These are phyloP conservation scores for Arothron firmamentum DNA, from an alignment of 2,113 vertebrate genomes.

Conservation along the genomic window DNA sequence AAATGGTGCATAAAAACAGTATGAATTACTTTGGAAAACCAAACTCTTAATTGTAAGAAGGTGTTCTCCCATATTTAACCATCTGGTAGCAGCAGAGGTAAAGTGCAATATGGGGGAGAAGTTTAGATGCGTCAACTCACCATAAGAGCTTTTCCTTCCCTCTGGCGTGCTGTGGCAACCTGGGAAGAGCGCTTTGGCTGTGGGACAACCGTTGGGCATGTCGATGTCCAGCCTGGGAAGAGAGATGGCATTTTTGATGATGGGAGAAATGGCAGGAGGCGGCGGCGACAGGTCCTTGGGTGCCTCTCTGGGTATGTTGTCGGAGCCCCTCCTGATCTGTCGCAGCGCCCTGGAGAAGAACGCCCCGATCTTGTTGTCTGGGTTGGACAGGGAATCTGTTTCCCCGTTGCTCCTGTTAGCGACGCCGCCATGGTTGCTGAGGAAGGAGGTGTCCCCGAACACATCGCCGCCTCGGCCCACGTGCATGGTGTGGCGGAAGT, in stretches of 20 bases:
- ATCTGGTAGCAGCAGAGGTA: background rate
- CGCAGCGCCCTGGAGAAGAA: conserved; percentile 88
- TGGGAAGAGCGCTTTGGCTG: conserved; percentile 78
- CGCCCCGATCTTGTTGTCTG: conserved; percentile 72
- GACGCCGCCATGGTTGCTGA: conserved; percentile 86
- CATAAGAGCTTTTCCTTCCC: conserved; percentile 79
- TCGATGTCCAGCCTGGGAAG: conserved; percentile 83
- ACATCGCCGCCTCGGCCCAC: conserved; percentile 92
- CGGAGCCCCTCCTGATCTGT: conserved; percentile 80
- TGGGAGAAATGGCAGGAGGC: conserved; percentile 85
- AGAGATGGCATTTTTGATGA: conserved; percentile 95
- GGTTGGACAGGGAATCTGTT: conserved; percentile 65
- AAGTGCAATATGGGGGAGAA: background rate
- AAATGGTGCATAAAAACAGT: no score
- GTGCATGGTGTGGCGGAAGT: conserved; percentile 98
- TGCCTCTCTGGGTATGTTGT: conserved; percentile 62
- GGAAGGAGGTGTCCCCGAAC: conserved; percentile 97
- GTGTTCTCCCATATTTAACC: background rate
- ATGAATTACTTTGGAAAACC: no score
- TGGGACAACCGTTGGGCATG: conserved; percentile 69
- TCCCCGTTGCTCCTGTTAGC: conserved; percentile 56
- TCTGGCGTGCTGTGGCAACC: conserved; percentile 72
- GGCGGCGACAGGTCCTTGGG: conserved; percentile 76
- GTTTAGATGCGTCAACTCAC: conserved; percentile 70
- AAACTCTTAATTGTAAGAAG: no score